Base-by-base conservation (phyloP, 2,888 invertebrate genomes). In the Rotaria magnacalcarata region DNA sequence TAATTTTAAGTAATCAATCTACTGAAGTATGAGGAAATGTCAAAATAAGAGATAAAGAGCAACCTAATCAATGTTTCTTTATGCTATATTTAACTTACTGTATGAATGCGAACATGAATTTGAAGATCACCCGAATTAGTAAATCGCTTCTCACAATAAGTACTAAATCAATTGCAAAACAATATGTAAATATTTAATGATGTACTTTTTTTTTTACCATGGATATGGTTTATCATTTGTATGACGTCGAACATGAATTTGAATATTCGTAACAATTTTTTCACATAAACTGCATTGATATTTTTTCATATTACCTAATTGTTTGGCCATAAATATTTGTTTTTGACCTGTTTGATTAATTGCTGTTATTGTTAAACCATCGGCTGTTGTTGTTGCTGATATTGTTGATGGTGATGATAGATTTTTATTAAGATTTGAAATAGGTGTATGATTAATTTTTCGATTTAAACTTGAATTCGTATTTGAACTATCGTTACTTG, bases 171-270 rank as follows among this genome's bases (percentile, higher is more conserved):
- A 67, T 34, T 8, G 5, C 19, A 54, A 54, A 54, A 21, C 5
- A 54, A 54, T 14, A 16, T 16, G 4, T 19, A 54, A 4, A 54
- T 16, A 52, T 16, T 16, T 52, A 52, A 11, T 54, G 3, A 11
- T 54, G 4, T 54, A 6, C 19, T 21, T 54, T 54, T 54, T 54
- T 6, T 54, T 21, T 54, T 47, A 80, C 80, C 80, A 80, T 47
- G 80, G 52, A 84, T 84, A 84, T 52, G 84, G 84, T 56, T 84
- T 84, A 41, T 84, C 84, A 41, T 84, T 84, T 27, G 84, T 84
- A 54, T 84, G 84, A 21, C 84, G 84, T 54, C 84, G 11, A 84
- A 84, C 84, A 84, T 84, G 84, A 4, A 84, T 84, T 56, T 84
- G 84, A 84, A 84, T 84, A 84, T 84, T 84, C 4, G 84, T 84